Percentiles rank a stretch among this genome's conserved stretches.
Conservation (phyloP, 2,888 invertebrate genomes). For the Tolmerus cingulatus region DNA sequence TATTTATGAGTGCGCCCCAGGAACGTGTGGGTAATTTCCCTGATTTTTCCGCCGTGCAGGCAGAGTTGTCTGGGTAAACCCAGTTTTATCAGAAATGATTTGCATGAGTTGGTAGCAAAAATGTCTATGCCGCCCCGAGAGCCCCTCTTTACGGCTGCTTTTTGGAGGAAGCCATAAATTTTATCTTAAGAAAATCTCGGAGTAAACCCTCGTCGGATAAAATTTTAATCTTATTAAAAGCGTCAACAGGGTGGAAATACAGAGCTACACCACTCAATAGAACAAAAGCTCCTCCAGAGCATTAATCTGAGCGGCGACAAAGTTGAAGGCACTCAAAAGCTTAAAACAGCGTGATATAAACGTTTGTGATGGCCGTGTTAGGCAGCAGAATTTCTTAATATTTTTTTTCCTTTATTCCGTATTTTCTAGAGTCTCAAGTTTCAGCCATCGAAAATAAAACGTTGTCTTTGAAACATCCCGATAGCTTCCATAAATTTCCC, state of each 20-base stretch:
- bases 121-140: neutral
- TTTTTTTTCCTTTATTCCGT: neutral
- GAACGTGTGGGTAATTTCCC: neutral
- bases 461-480: neutral
- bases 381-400: neutral
- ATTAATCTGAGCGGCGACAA: conserved; percentile 28
- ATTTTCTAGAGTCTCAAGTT: neutral
- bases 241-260: conserved; percentile 35
- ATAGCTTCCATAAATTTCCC: neutral
- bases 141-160: neutral
- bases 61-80: neutral
- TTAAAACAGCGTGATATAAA: conserved; percentile 34
- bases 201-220: conserved; percentile 25
- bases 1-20: neutral
- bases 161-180: conserved; percentile 21
- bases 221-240: conserved; percentile 39
- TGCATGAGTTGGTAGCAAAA: neutral
- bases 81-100: neutral
- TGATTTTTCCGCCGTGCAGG: neutral
- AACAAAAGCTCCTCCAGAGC: conserved; percentile 27
- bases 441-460: neutral
- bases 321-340: conserved; percentile 35
- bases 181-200: conserved; percentile 26
- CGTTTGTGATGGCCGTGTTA: neutral
- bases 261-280: conserved; percentile 28